Base-by-base conservation (phyloP, 1,140 invertebrate genomes). In the Apis dorsata region DNA sequence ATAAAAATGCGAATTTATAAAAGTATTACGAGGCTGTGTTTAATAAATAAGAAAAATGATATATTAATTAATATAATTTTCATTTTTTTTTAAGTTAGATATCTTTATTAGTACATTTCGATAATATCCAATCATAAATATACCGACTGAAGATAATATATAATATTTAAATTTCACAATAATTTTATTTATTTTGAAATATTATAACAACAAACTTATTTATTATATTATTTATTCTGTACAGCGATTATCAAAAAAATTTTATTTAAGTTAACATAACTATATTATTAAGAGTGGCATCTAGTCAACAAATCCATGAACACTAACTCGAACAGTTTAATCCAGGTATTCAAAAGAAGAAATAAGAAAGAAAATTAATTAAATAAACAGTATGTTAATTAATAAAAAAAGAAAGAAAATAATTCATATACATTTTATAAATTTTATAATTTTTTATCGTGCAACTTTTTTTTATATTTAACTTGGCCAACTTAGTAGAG, bases 281-380 rank as follows among this genome's bases (percentile, higher is more conserved):
- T 34, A 55, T 63, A 53, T 73, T 76, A 86, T 79, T 87, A 83
- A 83, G 92, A 93, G 92, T 93, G 92, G 28, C 24, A 85, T 92
- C 92, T 93, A 92, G 92, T 93, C 92, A 93, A 69, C 66, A 70
- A 79, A 77, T 81, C 85, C 91, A 89, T 86, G 89, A 86, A 88
- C 91, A 90, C 53, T 55, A 72, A 90, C 91, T 91, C 74, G 92
- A 93, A 93, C 85, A 83, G 91, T 92, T 81, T 83, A 80, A 70
- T 75, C 70, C 53, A 80, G 63, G 34, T 53, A 17, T 63, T 71
- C 15, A 75, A 73, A 66, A 59, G 59, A 55, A 68, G 11, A 77
- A 55, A 57, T 1, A 84, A 76, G 65, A 66, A 60, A 60, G 3
- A 19, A 49, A 70, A 49, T 59, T 1, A 12, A 24, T 44, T 28